These are phyloP conservation scores for Anthopleura xanthogrammica DNA, from an alignment of 92 coral and sea anemone genomes.

Conservation along the genomic window DNA sequence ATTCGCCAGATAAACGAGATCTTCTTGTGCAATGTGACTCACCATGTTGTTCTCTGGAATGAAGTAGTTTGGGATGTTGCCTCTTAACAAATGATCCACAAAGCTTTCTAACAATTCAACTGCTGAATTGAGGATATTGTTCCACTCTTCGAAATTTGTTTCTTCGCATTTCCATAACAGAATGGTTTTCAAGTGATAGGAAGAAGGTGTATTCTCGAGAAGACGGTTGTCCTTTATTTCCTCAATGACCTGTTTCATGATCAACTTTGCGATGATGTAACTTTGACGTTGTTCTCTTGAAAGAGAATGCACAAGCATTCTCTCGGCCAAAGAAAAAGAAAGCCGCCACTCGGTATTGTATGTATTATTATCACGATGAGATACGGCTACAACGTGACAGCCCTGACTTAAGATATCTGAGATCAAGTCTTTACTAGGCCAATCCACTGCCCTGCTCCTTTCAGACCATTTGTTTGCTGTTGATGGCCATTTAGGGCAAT, in stretches of 20 bases:
- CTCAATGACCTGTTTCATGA: constrained; percentile 47
- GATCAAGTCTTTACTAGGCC: constrained; percentile 36
- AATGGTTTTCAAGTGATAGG: constrained; percentile 50
- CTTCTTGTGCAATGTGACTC: constrained; percentile 1
- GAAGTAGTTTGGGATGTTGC: constrained; percentile 50
- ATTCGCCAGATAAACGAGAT: constrained; percentile 38
- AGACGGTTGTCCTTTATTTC: constrained; percentile 31
- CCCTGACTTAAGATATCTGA: constrained; percentile 40
- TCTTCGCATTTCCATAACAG: constrained; percentile 50
- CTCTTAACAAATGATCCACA: constrained; percentile 30
- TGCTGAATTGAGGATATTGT: constrained; percentile 37
- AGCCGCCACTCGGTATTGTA: constrained; percentile 47
- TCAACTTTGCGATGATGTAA: constrained; percentile 41
- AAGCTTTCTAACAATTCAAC: constrained; percentile 37
- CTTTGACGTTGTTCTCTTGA: constrained; percentile 42
- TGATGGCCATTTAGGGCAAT: constrained; percentile 40
- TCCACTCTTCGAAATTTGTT: constrained; percentile 42
- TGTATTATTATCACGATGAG: constrained; percentile 11
- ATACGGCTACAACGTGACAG: constrained; percentile 44
- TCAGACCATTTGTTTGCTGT: constrained; percentile 34
- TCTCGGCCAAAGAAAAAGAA: constrained; percentile 48
- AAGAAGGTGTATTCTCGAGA: constrained; percentile 36
- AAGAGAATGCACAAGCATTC: constrained; percentile 38
- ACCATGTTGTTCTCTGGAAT: constrained; percentile 50
- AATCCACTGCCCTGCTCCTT: constrained; percentile 32